A percentile compares a stretch with the other conserved stretches of the same genome.
Conservation (phyloP, 2,797 vertebrate genomes). For the Malurus splendens region DNA sequence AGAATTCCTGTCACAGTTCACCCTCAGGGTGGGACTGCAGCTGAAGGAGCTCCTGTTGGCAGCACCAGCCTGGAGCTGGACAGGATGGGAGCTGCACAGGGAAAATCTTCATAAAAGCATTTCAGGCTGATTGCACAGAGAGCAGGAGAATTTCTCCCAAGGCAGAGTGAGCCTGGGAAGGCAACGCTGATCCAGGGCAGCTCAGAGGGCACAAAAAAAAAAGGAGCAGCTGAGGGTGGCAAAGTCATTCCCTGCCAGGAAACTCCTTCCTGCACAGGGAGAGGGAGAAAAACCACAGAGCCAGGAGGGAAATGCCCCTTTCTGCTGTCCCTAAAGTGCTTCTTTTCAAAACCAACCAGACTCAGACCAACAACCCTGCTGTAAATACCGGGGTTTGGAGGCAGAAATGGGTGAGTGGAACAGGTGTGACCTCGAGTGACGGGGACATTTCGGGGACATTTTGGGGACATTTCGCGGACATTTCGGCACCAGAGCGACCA, state of each 20-base stretch:
- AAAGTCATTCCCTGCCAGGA: background rate
- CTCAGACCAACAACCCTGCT: background rate
- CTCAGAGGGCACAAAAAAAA: background rate
- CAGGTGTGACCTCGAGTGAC: accelerated
- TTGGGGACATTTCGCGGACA: no score
- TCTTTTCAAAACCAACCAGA: background rate
- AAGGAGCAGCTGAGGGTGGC: background rate
- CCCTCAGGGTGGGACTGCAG: background rate
- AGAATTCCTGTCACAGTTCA: accelerated
- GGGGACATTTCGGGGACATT: background rate
- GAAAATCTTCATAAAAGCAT: background rate
- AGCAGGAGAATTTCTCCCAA: background rate
- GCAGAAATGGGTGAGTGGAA: background rate
- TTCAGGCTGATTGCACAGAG: background rate
- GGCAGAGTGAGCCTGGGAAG: background rate
- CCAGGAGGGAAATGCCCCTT: background rate
- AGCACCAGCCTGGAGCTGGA: background rate
- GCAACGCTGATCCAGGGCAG: background rate
- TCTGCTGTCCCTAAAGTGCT: background rate
- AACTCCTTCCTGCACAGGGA: background rate
- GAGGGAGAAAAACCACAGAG: background rate
- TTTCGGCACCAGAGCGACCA: background rate
- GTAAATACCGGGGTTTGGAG: accelerated
- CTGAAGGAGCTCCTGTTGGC: background rate
- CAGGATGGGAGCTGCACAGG: background rate